Evolutionary conservation across 92 coral and sea anemone genomes (phyloP), one percentile per base, ranked within the genome.

Genomic region (Palythoa heliodiscus): DNA sequence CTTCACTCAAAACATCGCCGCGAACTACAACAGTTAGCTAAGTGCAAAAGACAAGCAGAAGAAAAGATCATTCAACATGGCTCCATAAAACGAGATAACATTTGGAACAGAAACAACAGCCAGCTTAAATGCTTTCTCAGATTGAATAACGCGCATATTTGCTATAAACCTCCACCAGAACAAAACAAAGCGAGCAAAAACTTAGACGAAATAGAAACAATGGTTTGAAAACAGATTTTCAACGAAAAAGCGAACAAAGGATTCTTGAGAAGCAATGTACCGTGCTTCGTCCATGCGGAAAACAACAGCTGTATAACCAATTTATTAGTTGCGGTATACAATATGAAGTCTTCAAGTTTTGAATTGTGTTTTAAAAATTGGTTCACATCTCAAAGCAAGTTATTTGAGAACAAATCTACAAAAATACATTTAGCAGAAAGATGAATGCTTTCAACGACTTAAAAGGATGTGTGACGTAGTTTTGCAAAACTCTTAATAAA

Each of bases 11-110:
- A 92, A 70, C 99, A 96, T 88, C 87, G 73, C 55, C 85, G 77
- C 71, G 98, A 96, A 48, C 78, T 94, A 73, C 87, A 92, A 70
- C 95, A 83, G 19, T 57, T 90, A 69, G 85, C 90, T 0, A 93
- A 77, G 81, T 85, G 88, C 3, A 94, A 95, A 78, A 91, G 88
- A 60, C 83, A 71, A 10, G 15, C 22, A 37, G 89, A 88, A 24
- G 73, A 76, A n/a, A 86, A 78, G 63, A 91, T 85, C 8, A 52
- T 84, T 22, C 73, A 80, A 60, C 66, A 20, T 63, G 87, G 91
- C 5, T 77, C 91, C 24, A 39, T 91, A 7, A 85, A 87, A 14
- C 66, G 83, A 67, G 75, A 88, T 50, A 82, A 87, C 71, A 58
- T 90, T 20, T 90, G 90, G 90, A 83, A 48, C 82, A 87, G 69